These are phyloP conservation scores for Pimpla rufipes DNA, from an alignment of 2,888 invertebrate genomes.

Conservation along the genomic window DNA sequence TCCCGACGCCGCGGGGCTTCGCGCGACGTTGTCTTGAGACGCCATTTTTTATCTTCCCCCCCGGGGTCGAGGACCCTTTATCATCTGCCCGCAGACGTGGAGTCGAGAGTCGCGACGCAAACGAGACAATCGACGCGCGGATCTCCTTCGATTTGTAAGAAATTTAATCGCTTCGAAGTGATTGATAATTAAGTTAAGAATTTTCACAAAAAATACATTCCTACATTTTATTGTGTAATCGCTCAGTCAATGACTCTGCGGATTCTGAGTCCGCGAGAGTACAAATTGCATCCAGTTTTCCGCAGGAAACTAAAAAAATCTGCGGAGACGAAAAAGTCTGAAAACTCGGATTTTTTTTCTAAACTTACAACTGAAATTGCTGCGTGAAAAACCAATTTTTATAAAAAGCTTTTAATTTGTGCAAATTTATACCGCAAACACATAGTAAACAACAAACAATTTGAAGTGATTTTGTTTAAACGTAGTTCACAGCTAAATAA, in stretches of 20 bases:
- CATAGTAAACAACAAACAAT: too few species aligned
- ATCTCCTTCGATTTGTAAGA: neutral
- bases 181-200: neutral
- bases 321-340: too few species aligned
- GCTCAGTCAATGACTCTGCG: neutral
- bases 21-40: constrained; percentile 64
- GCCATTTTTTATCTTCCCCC: constrained; percentile 54
- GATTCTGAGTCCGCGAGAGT: too few species aligned
- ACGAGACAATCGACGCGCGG: neutral
- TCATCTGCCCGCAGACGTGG: constrained; percentile 70
- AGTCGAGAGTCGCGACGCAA: constrained; percentile 20
- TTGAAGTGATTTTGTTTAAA: too few species aligned
- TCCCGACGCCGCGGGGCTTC: constrained; percentile 29
- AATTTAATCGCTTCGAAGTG: neutral
- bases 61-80: constrained; percentile 79
- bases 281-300: too few species aligned
- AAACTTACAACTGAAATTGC: too few species aligned
- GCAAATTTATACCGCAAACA: too few species aligned
- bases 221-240: neutral
- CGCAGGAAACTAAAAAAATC: too few species aligned
- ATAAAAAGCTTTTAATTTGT: too few species aligned
- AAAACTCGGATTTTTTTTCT: too few species aligned
- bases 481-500: too few species aligned
- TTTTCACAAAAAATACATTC: neutral
- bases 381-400: too few species aligned